Base-by-base conservation (phyloP, 1,140 invertebrate genomes). In the Oryzaephilus surinamensis region DNA sequence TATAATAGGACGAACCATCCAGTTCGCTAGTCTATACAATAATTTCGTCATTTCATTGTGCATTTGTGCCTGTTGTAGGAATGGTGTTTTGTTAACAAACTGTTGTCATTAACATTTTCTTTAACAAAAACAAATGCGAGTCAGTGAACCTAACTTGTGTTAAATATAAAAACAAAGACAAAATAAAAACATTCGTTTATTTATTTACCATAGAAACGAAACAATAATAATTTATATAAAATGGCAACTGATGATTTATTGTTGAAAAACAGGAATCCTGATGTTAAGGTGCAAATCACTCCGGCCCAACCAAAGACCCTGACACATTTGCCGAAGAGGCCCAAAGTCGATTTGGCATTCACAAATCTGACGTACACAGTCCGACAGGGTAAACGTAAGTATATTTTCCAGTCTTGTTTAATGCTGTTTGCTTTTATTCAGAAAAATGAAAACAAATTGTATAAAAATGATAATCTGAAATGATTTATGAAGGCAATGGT, bases 271-370 rank as follows among this genome's bases (percentile, higher is more conserved):
- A 68, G 65, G 58, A 55, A 54, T 42, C 21, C 43, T 6, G 45
- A 57, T 15, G 57, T 67, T 18, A 72, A 73, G 52, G 64, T 80
- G 50, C 74, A 75, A 46, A 77, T 80, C 46, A 60, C 70, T 5
- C 76, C 79, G 13, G 61, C 69, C 8, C 79, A 82, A 60, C 79
- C 75, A 10, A 85, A 82, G 63, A 83, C 79, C 3, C 70, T 88
- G 24, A 81, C 81, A 31, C 84, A 89, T 60, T 70, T 94, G 37
- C 84, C 84, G 6, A 79, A 84, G 57, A 73, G 87, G 53, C 84
- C 82, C 24, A 81, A 87, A 31, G 85, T 93, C 42, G 86, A 92
- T 57, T 70, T 93, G 59, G 84, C 82, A 34, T 94, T 92, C 62
- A 75, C 76, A 11, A 79, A 92, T 54, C 67, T 94, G 37, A 78